Conservation (phyloP, 2,888 invertebrate species). For the Prenolepis imparis region DNA sequence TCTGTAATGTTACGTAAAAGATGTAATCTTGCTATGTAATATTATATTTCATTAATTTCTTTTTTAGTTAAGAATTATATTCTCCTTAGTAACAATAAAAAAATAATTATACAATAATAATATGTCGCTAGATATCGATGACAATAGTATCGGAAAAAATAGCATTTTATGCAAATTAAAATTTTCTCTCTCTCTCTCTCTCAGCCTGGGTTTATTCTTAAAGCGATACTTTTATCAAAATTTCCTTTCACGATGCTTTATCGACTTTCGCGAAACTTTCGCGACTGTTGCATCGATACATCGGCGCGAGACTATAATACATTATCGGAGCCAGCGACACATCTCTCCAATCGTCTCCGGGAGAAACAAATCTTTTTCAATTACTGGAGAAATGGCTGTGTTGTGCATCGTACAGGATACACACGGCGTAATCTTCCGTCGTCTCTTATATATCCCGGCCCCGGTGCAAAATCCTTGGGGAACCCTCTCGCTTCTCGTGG, state of each 20-base stretch:
- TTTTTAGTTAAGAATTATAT: neutral
- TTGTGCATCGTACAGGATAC: conserved; percentile 61
- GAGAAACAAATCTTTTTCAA: conserved; percentile 82
- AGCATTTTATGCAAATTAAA: neutral
- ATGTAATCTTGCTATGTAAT: neutral
- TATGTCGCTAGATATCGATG: neutral
- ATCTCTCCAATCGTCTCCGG: conserved; percentile 12
- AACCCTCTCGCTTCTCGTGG: conserved; percentile 74
- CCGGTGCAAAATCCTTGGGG: conserved; percentile 80
- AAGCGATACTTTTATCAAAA: neutral
- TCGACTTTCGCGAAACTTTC: neutral
- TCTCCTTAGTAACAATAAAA: neutral
- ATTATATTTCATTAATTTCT: neutral
- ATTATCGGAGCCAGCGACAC: neutral
- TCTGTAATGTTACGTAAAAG: neutral
- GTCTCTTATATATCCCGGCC: conserved; percentile 73
- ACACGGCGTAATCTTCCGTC: conserved; percentile 79
- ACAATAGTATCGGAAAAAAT: neutral
- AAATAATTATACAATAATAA: neutral
- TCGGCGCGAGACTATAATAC: neutral
- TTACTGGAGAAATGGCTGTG: conserved; percentile 76
- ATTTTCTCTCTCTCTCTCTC: neutral
- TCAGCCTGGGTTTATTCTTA: neutral
- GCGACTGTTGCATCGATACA: neutral
- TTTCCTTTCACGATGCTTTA: conserved; percentile 1